These are phyloP conservation scores for Marmota monax DNA, from an alignment of 2,113 vertebrate species.

Conservation along the genomic window DNA sequence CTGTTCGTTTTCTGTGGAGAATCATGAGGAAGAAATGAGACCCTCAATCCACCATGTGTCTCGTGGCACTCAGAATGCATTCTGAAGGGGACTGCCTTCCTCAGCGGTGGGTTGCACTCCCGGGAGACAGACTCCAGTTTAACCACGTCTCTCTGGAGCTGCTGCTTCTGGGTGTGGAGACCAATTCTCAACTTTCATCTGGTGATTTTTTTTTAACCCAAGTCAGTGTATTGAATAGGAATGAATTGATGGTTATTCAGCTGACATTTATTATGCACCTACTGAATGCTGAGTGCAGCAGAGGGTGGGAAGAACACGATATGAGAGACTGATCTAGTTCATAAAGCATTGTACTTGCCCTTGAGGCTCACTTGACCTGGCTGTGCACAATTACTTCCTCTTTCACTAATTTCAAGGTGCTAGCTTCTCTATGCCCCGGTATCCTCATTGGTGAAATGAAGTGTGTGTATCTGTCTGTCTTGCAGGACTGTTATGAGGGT, in stretches of 20 bases:
- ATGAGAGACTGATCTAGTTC: neutral
- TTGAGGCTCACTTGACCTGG: neutral
- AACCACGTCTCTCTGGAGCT: neutral
- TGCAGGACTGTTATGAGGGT: neutral
- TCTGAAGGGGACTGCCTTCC: neutral
- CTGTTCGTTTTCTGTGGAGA: neutral
- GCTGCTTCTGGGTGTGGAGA: neutral
- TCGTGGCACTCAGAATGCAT: neutral
- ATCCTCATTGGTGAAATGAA: neutral
- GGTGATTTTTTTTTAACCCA: neutral
- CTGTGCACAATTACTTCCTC: neutral
- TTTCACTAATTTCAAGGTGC: neutral
- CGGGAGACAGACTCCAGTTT: no score
- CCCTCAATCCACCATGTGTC: neutral
- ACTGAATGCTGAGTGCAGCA: neutral
- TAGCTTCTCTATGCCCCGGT: neutral
- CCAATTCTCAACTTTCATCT: neutral
- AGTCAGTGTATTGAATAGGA: neutral
- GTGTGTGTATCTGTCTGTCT: neutral
- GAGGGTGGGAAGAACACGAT: rapidly evolving
- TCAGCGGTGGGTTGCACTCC: rapidly evolving
- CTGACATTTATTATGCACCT: neutral
- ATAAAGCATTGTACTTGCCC: neutral
- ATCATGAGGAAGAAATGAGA: neutral
- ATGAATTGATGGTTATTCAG: neutral